phyloP scores from a whole-genome alignment of 2,797 vertebrate species.

The Falco cherrug region DNA sequence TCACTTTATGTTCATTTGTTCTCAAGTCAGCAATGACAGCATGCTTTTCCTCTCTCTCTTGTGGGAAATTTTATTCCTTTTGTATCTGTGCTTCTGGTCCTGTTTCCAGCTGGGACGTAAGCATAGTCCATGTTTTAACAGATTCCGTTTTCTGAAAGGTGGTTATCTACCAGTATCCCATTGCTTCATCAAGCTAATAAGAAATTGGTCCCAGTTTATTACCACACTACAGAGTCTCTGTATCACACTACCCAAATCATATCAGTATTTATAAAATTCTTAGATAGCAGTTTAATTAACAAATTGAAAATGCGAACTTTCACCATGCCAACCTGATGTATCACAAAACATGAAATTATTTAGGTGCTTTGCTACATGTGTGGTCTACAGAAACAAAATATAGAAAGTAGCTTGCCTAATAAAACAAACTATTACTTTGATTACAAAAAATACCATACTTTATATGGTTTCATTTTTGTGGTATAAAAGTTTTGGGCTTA shows the following conservation, averaged over 20 bases:
- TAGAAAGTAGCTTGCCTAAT: background rate
- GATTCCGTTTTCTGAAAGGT: background rate
- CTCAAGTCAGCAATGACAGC: background rate
- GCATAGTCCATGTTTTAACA: background rate
- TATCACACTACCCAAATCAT: background rate
- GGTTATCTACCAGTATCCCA: background rate
- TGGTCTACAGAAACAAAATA: background rate
- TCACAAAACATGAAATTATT: background rate
- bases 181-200: background rate
- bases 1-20: background rate
- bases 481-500: background rate
- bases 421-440: background rate
- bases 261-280: background rate
- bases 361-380: background rate
- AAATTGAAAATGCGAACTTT: background rate
- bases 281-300: background rate
- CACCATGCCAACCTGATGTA: background rate
- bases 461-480: background rate
- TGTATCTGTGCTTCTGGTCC: background rate
- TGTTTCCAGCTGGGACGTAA: background rate
- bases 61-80: background rate
- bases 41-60: background rate
- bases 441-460: fast-evolving
- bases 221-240: background rate
- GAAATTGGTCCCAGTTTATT: background rate